These are phyloP conservation scores for Labia minor DNA, from an alignment of 2,888 invertebrate species.

Conservation along the genomic window DNA sequence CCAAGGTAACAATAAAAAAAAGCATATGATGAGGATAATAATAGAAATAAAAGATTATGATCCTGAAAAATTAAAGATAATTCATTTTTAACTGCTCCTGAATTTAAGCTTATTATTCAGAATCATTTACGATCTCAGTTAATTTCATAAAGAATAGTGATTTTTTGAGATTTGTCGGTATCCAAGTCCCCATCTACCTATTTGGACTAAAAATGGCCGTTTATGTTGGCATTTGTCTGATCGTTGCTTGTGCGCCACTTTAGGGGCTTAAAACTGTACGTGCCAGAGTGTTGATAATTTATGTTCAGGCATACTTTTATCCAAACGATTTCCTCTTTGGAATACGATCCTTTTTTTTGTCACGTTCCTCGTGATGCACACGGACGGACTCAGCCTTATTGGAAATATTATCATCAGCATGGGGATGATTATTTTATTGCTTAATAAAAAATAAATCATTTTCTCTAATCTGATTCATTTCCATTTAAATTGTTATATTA, in stretches of 20 bases:
- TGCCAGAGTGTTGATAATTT: background rate
- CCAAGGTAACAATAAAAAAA: no score
- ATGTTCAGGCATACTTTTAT: background rate
- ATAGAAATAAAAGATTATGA: no score
- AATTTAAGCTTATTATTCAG: background rate
- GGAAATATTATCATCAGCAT: no score
- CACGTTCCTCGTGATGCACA: background rate
- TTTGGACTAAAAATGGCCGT: background rate
- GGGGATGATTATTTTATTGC: no score
- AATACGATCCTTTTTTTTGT: background rate
- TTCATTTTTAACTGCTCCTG: background rate
- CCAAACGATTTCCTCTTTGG: background rate
- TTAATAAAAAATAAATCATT: no score
- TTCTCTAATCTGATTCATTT: no score
- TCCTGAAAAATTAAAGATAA: background rate
- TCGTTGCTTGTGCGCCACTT: background rate
- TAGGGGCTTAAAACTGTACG: background rate
- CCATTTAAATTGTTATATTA: no score
- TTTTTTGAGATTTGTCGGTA: background rate
- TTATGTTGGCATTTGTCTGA: background rate
- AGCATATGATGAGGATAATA: no score
- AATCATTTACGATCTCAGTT: background rate
- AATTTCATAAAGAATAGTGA: background rate
- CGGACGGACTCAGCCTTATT: no score
- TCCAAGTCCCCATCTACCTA: background rate